Base-by-base conservation (phyloP, 2,113 vertebrate species). In the Stegastes partitus region DNA sequence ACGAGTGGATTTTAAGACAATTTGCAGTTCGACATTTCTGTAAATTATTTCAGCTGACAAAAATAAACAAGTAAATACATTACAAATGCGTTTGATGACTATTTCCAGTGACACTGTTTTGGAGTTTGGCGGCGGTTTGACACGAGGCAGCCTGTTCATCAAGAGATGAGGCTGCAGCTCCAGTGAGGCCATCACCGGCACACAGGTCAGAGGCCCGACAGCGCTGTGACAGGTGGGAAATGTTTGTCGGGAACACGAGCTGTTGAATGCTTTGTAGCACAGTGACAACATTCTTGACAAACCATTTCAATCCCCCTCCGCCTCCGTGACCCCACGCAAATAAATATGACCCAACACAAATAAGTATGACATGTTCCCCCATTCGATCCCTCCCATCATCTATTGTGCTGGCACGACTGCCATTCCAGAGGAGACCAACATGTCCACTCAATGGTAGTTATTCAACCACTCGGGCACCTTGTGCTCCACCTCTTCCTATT, bases 281-380 rank as follows among this genome's bases (percentile, higher is more conserved):
- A 28, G 66, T 82, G 89, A 88, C 87, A 89, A 92, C 85, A 82
- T 90, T 84, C 69, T 83, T 81, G 91, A 89, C 84, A 87, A 90
- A 88, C 90, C 89, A 89, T 90, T 92, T 87, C 81, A 80, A 75
- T 77, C 68, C 58, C n/a, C 51, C 58, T 19, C 76, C 68, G 54
- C 86, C 84, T 75, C 61, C 74, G 65, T 84, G 82, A 92, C 89
- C 92, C 70, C 47, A 26, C 57, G 78, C 87, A 93, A 91, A 91
- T 83, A 91, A 92, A 91, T 85, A 92, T 91, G 91, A 93, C 90
- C 90, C 83, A 62, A 73, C 84, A 85, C 81, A 90, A 90, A 90
- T 87, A 83, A 83, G 79, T 83, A 85, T 87, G 91, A 89, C 92
- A 91, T 45, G 77, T 82, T 77, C 69, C 78, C 57, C 80, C 57